A percentile compares a stretch with the other conserved stretches of the same genome.
These are phyloP conservation scores for Paramisgurnus dabryanus DNA, from an alignment of 2,113 vertebrate genomes.

Conservation along the genomic window DNA sequence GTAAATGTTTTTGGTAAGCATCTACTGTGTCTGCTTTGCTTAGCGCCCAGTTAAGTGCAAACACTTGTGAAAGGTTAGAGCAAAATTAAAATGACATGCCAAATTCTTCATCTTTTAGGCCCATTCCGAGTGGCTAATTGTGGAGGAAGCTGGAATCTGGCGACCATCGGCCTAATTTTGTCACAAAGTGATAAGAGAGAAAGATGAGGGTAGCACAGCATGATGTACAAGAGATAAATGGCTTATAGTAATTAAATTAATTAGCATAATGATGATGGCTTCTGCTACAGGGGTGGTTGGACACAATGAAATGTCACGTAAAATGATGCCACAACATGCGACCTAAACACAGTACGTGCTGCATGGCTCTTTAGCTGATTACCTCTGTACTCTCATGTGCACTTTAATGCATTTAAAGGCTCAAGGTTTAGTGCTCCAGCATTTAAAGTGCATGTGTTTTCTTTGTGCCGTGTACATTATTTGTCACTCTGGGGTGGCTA, in stretches of 20 bases:
- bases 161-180: too few species aligned
- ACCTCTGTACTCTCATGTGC: background rate
- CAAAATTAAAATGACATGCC: too few species aligned
- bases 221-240: background rate
- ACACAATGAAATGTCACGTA: background rate
- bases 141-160: too few species aligned
- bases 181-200: too few species aligned
- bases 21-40: too few species aligned
- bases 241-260: background rate
- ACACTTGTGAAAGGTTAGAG: too few species aligned
- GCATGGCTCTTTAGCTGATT: background rate
- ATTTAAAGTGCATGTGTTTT: conserved; percentile 18
- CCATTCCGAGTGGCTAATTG: too few species aligned
- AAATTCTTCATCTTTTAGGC: too few species aligned
- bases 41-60: too few species aligned
- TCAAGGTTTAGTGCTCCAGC: conserved; percentile 5
- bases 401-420: conserved; percentile 32
- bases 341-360: background rate
- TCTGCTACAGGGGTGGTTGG: background rate
- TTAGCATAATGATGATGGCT: background rate
- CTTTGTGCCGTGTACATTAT: conserved; percentile 36
- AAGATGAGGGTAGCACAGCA: background rate
- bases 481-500: conserved; percentile 30
- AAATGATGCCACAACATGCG: background rate
- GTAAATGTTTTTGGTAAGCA: too few species aligned